Percentiles rank a stretch among this genome's conserved stretches.
Conservation (phyloP, 2,888 invertebrate genomes). For the Melieria picta region DNA sequence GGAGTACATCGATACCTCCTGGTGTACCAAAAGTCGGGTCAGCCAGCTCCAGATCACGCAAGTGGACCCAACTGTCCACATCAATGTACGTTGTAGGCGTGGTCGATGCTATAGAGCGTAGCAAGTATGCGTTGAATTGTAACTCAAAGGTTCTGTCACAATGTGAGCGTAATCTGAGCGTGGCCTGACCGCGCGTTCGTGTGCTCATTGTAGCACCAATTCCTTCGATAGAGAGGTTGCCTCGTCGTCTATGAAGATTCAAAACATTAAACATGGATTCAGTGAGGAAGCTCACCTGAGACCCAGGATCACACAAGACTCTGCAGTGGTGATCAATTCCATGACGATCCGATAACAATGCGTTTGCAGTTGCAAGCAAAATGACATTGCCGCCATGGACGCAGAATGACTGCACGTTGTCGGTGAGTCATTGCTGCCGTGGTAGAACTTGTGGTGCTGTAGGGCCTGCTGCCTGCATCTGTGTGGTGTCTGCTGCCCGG, state of each 20-base stretch:
- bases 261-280: constrained; percentile 18
- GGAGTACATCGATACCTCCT: constrained; percentile 1
- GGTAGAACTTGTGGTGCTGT: too few species aligned
- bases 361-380: too few species aligned
- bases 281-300: constrained; percentile 11
- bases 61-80: not conserved
- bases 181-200: constrained; percentile 2
- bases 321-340: not conserved
- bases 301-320: constrained; percentile 11
- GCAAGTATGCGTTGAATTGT: constrained; percentile 14
- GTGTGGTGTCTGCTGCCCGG: too few species aligned
- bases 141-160: not conserved
- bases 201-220: not conserved
- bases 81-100: constrained; percentile 13
- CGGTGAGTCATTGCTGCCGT: too few species aligned
- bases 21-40: constrained; percentile 5
- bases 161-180: not conserved
- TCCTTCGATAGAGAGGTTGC: constrained; percentile 5
- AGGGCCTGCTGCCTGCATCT: too few species aligned
- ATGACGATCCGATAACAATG: too few species aligned
- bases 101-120: constrained; percentile 2
- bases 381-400: too few species aligned
- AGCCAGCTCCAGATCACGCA: constrained; percentile 12
- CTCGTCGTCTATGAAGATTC: constrained; percentile 1
- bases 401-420: too few species aligned